A percentile compares a stretch with the other conserved stretches of the same genome.
Conservation (phyloP, 2,888 invertebrate species). For the Athetis lepigone region DNA sequence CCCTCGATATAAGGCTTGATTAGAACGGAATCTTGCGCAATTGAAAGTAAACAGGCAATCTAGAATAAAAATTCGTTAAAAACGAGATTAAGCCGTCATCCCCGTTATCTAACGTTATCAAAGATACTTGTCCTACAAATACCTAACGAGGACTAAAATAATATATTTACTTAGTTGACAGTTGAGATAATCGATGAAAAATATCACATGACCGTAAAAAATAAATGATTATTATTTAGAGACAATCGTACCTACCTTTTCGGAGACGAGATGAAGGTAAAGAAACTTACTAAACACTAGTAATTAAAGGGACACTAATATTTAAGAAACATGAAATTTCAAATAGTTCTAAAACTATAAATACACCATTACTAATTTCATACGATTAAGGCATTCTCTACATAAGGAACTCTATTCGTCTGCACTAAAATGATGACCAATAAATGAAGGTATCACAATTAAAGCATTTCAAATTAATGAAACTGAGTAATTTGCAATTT, state of each 20-base stretch:
- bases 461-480: constrained; percentile 28
- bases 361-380: neutral
- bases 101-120: constrained; percentile 86
- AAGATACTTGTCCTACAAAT: constrained; percentile 79
- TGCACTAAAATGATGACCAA: constrained; percentile 21
- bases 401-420: constrained; percentile 6
- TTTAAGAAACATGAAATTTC: neutral
- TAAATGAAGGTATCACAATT: constrained; percentile 22
- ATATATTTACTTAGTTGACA: constrained; percentile 83
- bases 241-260: constrained; percentile 9
- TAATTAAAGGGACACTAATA: neutral
- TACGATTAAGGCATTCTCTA: neutral
- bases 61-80: constrained; percentile 87
- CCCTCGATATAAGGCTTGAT: constrained; percentile 59
- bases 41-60: constrained; percentile 73
- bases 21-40: constrained; percentile 41
- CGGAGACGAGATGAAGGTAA: constrained; percentile 15
- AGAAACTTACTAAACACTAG: constrained; percentile 10
- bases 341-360: constrained; percentile 22
- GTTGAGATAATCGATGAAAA: constrained; percentile 76
- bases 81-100: constrained; percentile 89
- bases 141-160: constrained; percentile 81
- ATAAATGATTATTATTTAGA: constrained; percentile 57
- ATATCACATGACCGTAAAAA: constrained; percentile 75
- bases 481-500: constrained; percentile 66